Percentiles rank a stretch among this genome's conserved stretches.
phyloP scores from a whole-genome alignment of 2,888 invertebrate species.

The Syrista parreyssii region DNA sequence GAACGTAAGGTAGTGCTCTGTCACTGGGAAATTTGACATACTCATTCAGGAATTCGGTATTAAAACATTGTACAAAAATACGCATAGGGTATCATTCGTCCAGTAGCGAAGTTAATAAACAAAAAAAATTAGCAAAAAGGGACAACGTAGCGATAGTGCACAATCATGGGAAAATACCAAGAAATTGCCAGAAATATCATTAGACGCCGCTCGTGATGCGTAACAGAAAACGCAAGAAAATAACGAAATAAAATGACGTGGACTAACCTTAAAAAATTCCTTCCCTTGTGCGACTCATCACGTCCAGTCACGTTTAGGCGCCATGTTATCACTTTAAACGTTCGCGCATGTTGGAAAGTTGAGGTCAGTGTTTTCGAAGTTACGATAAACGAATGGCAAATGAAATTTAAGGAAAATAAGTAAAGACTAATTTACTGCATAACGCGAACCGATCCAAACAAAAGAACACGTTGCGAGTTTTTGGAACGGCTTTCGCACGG shows the following conservation, averaged over 20 bases:
- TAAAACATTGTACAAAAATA: background rate
- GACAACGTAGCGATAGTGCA: background rate
- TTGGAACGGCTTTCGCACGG: background rate
- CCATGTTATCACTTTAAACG: conserved; percentile 58
- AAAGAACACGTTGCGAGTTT: background rate
- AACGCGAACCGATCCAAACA: background rate
- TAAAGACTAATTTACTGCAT: background rate
- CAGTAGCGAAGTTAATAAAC: background rate
- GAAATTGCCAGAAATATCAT: background rate
- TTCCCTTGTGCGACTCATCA: conserved; percentile 40
- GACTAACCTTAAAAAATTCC: conserved; percentile 55
- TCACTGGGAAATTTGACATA: background rate
- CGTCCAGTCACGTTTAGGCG: conserved; percentile 57
- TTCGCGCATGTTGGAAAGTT: conserved; percentile 47
- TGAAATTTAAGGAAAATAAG: background rate
- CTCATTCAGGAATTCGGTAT: background rate
- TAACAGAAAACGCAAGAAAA: background rate
- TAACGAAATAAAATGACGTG: conserved; percentile 2
- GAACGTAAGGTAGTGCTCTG: background rate
- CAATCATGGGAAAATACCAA: background rate
- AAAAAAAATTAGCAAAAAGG: background rate
- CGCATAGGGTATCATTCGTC: background rate
- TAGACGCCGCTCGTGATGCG: background rate
- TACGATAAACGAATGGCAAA: background rate
- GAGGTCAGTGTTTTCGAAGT: background rate